A percentile compares a stretch with the other conserved stretches of the same genome.
These are phyloP conservation scores for Drosophila vallismaia DNA, from an alignment of 2,888 invertebrate species.

Conservation along the genomic window DNA sequence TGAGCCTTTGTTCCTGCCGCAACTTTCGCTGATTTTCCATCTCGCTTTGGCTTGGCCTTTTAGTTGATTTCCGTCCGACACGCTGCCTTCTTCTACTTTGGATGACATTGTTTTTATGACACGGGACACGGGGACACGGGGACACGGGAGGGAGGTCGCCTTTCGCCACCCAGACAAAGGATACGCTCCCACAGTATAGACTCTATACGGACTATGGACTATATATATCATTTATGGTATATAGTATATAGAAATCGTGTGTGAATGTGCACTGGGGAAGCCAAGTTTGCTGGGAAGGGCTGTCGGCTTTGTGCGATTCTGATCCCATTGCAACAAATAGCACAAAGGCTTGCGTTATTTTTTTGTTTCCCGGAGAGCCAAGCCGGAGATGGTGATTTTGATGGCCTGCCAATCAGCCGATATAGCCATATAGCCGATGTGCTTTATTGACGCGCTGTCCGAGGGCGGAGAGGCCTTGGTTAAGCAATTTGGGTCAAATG, in stretches of 20 bases:
- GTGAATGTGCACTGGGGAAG: constrained; percentile 2
- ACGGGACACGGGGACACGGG: too few relatives aligned
- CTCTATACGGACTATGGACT: not conserved
- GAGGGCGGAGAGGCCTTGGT: not conserved
- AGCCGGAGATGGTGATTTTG: constrained; percentile 17
- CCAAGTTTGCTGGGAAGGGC: constrained; percentile 12
- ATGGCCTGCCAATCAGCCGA: constrained; percentile 36
- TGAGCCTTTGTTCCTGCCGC: constrained; percentile 23
- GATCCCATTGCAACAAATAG: constrained; percentile 34
- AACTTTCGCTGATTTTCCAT: constrained; percentile 22
- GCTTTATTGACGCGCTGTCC: constrained; percentile 12
- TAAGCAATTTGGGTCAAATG: constrained; percentile 18
- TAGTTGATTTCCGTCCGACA: constrained; percentile 69
- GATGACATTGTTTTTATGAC: constrained; percentile 61
- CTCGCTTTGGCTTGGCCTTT: constrained; percentile 62
- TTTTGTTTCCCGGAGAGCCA: not conserved
- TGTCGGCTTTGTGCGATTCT: constrained; percentile 24
- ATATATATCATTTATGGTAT: not conserved
- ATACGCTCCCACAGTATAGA: constrained; percentile 12
- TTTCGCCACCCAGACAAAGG: constrained; percentile 18
- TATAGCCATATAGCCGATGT: constrained; percentile 23
- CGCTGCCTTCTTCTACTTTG: constrained; percentile 28
- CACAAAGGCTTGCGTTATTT: constrained; percentile 17
- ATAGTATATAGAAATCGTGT: not conserved
- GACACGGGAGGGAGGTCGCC: too few relatives aligned